A percentile compares a stretch with the other conserved stretches of the same genome.
Evolutionary conservation across 1,140 invertebrate genomes (phyloP).

Genomic region (Bombus picipes): DNA sequence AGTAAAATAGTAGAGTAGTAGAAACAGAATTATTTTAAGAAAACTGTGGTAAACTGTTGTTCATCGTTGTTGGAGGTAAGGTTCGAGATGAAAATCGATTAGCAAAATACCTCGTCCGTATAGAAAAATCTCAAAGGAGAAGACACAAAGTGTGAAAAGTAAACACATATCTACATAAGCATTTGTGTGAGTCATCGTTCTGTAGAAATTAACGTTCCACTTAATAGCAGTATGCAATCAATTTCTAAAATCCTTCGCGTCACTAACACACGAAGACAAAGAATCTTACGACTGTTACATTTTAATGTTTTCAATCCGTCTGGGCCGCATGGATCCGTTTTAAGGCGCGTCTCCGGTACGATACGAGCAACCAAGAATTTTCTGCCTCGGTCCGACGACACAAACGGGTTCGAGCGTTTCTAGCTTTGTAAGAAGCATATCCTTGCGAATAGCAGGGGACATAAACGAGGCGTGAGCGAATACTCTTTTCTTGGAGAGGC

Average conservation of each 20-base stretch:
- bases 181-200: not conserved
- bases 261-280: not conserved
- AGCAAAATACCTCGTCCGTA: too few species aligned
- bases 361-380: not conserved
- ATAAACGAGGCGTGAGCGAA: constrained; percentile 16
- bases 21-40: too few species aligned
- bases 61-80: too few species aligned
- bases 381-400: not conserved
- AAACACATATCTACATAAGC: too few species aligned
- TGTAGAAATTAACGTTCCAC: not conserved
- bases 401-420: constrained; percentile 12
- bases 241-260: not conserved
- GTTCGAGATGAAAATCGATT: too few species aligned
- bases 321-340: not conserved
- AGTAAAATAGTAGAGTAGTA: too few species aligned
- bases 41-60: too few species aligned
- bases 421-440: constrained; percentile 2
- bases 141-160: too few species aligned
- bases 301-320: not conserved
- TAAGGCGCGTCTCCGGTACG: not conserved
- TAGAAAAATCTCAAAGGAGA: too few species aligned
- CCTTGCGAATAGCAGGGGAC: not conserved
- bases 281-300: not conserved
- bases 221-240: not conserved
- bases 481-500: constrained; percentile 20